Conservation (phyloP, 2,888 invertebrate genomes). For the Muschampia plurimacula region DNA sequence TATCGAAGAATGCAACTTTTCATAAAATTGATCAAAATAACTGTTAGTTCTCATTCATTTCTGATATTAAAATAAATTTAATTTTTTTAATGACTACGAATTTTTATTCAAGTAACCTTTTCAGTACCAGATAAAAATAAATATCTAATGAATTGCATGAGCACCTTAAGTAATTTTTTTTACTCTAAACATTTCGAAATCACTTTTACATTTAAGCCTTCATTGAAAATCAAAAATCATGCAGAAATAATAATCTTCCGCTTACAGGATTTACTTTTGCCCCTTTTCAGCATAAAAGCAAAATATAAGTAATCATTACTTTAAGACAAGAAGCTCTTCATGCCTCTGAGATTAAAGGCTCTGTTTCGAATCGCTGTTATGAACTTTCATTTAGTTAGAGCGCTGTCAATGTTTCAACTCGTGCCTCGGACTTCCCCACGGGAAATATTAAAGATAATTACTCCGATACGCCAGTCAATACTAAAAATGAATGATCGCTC, state of each 20-base stretch:
- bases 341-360: conserved; percentile 20
- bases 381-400: conserved; percentile 28
- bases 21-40: neutral
- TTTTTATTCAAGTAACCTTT: no score
- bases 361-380: conserved; percentile 16
- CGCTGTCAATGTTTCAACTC: conserved; percentile 26
- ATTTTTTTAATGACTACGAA: no score
- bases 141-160: no score
- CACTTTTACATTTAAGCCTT: no score
- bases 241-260: neutral
- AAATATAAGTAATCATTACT: neutral
- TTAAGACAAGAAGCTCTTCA: conserved; percentile 3
- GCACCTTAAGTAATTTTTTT: no score
- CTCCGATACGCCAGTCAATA: neutral
- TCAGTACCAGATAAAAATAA: no score
- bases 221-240: neutral
- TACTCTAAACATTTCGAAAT: neutral
- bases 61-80: no score
- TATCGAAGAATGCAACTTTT: neutral
- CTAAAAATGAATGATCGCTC: neutral
- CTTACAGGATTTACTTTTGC: neutral
- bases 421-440: conserved; percentile 17
- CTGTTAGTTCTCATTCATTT: no score
- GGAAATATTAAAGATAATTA: conserved; percentile 26
- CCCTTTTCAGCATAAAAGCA: neutral